Evolutionary conservation across 2,113 vertebrate species (phyloP).

Genomic region (Pipa parva): DNA sequence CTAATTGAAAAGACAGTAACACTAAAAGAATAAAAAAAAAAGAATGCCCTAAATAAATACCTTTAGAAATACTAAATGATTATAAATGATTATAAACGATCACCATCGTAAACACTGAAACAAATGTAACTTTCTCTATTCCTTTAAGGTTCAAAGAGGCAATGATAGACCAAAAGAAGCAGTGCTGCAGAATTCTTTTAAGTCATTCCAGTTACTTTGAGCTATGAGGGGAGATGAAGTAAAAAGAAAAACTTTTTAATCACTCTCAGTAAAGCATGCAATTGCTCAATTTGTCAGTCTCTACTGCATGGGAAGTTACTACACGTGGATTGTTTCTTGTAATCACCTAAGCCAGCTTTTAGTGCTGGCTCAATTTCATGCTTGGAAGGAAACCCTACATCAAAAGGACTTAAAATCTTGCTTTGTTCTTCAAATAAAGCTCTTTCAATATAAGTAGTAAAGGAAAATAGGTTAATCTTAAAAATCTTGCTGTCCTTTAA

Average conservation of each 20-base stretch:
- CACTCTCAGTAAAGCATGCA: constrained; percentile 19
- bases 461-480: constrained; percentile 35
- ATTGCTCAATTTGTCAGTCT: constrained; percentile 31
- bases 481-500: constrained; percentile 23
- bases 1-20: too few relatives aligned
- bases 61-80: too few relatives aligned
- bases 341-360: constrained; percentile 37
- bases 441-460: not conserved
- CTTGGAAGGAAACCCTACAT: constrained; percentile 37
- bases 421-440: constrained; percentile 25
- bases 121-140: too few relatives aligned
- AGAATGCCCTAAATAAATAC: too few relatives aligned
- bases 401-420: constrained; percentile 24
- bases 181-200: not conserved
- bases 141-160: too few relatives aligned
- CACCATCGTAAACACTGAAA: too few relatives aligned
- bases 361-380: constrained; percentile 38
- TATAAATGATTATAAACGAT: too few relatives aligned
- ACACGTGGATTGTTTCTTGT: constrained; percentile 22
- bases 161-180: too few relatives aligned
- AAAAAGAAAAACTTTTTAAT: constrained; percentile 35
- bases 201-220: not conserved
- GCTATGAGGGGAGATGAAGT: constrained; percentile 5
- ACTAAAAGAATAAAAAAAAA: too few relatives aligned
- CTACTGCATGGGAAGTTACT: constrained; percentile 15